Percentiles rank a stretch among this genome's conserved stretches.
phyloP scores from a whole-genome alignment of 2,797 vertebrate species.

The Pseudocheirus occidentalis region DNA sequence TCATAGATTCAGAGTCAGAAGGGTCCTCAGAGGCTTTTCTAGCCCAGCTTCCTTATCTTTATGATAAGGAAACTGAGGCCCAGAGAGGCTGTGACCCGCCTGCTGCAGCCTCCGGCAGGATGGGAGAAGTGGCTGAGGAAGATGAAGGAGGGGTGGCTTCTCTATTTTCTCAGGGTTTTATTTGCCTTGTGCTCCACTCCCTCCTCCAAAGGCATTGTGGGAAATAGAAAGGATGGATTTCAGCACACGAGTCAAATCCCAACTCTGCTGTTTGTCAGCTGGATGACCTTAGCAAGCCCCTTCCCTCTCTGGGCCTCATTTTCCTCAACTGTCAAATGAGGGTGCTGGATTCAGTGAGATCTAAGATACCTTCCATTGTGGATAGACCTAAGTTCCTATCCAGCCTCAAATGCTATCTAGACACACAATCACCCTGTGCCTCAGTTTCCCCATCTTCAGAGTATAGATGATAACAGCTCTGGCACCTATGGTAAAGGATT shows the following conservation, averaged over 20 bases:
- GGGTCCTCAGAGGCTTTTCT: not conserved
- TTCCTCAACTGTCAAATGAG: not conserved
- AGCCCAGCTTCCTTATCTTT: not conserved
- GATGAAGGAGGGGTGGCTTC: not conserved
- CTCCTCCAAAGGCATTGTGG: not conserved
- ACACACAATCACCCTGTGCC: not conserved
- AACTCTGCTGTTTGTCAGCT: not conserved
- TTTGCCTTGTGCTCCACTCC: not conserved
- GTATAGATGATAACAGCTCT: not conserved
- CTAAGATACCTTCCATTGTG: not conserved
- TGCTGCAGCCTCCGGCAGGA: fast-evolving
- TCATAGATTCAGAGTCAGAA: not conserved
- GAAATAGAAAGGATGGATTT: not conserved
- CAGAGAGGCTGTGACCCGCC: not conserved
- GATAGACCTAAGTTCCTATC: not conserved
- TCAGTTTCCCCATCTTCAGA: not conserved
- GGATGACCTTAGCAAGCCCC: not conserved
- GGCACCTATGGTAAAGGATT: not conserved
- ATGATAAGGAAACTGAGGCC: not conserved
- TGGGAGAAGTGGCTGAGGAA: not conserved
- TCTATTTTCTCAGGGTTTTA: not conserved
- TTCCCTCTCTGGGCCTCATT: not conserved
- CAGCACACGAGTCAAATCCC: not conserved
- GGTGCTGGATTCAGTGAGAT: not conserved
- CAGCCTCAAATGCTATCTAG: not conserved